Conservation (phyloP, 2,113 vertebrate genomes). For the Panthera uncia region DNA sequence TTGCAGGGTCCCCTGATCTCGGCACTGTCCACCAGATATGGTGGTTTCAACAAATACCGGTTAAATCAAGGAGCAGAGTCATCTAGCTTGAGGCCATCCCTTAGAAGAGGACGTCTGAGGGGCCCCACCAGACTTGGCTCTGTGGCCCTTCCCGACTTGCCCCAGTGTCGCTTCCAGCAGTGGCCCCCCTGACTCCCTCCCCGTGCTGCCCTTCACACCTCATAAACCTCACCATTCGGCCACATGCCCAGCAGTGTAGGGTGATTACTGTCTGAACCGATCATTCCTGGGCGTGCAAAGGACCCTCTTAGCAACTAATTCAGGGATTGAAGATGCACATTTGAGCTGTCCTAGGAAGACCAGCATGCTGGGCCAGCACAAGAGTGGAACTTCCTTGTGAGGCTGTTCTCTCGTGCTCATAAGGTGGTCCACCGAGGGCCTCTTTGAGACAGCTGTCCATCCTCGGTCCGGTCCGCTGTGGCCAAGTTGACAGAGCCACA, state of each 20-base stretch:
- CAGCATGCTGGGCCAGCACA: fast-evolving
- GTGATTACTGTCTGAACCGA: too few species aligned
- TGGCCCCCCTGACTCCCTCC: fast-evolving
- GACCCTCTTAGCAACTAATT: neutral
- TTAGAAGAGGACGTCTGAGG: neutral
- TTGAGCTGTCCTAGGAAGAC: neutral
- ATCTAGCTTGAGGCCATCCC: neutral
- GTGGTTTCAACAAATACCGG: fast-evolving
- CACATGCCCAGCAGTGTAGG: fast-evolving
- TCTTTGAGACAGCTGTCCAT: neutral
- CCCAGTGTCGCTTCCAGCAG: neutral
- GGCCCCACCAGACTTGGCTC: neutral
- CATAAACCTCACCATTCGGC: neutral
- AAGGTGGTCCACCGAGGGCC: too few species aligned
- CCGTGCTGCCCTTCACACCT: too few species aligned
- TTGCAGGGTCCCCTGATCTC: too few species aligned
- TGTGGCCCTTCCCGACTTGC: neutral
- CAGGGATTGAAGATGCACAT: neutral
- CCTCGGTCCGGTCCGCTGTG: neutral
- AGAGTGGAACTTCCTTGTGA: fast-evolving
- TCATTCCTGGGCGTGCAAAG: neutral
- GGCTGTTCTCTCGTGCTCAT: neutral
- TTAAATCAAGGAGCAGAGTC: neutral
- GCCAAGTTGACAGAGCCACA: neutral
- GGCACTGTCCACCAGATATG: neutral